A percentile compares a stretch with the other conserved stretches of the same genome.
Evolutionary conservation across 2,113 vertebrate genomes (phyloP).

Genomic region (Melospiza georgiana): DNA sequence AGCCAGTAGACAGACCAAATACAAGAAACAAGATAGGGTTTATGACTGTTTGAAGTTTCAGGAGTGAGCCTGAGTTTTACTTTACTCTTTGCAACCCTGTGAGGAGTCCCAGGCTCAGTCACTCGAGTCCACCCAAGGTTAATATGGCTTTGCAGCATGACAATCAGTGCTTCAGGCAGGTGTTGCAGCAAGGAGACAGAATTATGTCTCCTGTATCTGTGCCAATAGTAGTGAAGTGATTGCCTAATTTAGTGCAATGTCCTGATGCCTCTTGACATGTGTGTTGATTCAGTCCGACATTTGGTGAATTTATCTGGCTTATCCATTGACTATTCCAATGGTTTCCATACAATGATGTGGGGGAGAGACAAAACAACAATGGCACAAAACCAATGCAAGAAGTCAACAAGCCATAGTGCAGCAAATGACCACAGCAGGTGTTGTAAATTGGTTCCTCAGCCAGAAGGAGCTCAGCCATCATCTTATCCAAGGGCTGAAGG

Average conservation of each 20-base stretch:
- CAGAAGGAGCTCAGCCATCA: not conserved
- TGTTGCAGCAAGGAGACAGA: not conserved
- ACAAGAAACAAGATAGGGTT: not conserved
- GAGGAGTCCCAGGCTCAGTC: not conserved
- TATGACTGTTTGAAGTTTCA: not conserved
- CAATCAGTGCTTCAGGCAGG: not conserved
- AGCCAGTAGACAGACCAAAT: not conserved
- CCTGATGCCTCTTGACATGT: not conserved
- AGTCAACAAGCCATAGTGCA: not conserved
- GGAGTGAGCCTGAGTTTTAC: not conserved
- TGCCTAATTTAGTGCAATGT: not conserved
- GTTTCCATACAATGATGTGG: not conserved
- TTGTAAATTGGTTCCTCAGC: not conserved
- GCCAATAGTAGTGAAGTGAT: not conserved
- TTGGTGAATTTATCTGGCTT: not conserved
- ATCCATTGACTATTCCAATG: not conserved
- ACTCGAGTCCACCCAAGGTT: not conserved
- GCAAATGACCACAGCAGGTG: not conserved
- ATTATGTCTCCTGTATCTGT: not conserved
- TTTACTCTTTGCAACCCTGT: not conserved
- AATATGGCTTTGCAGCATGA: not conserved
- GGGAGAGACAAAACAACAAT: not conserved
- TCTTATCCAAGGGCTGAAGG: not conserved
- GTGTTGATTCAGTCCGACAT: not conserved
- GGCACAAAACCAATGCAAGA: not conserved